Conservation (phyloP, 2,888 invertebrate species). For the Polymixis lichenea region DNA sequence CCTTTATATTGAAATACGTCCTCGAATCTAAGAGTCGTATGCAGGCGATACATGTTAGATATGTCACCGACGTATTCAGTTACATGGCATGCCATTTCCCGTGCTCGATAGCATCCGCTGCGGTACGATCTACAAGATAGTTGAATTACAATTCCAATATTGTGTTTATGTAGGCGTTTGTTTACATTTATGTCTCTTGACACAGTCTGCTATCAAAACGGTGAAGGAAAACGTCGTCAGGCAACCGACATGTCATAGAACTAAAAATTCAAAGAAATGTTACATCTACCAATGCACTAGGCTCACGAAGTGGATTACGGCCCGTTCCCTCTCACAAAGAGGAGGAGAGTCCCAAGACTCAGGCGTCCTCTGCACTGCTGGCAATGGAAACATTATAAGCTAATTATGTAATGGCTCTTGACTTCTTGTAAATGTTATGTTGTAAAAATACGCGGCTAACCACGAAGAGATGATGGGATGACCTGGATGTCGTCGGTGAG, state of each 20-base stretch:
- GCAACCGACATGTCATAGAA: no score
- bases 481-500: neutral
- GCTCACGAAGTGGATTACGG: no score
- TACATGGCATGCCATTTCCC: slow-evolving; percentile 64
- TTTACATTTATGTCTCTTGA: neutral
- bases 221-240: no score
- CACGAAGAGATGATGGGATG: neutral
- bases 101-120: slow-evolving; percentile 58
- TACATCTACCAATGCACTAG: no score
- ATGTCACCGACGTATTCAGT: slow-evolving; percentile 53
- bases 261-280: no score
- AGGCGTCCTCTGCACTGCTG: no score
- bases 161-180: slow-evolving; percentile 21
- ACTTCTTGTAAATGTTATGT: neutral
- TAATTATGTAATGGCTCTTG: no score
- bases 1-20: neutral
- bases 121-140: slow-evolving; percentile 46
- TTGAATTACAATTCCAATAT: slow-evolving; percentile 41
- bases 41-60: slow-evolving; percentile 43
- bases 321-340: no score
- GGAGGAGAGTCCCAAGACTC: no score
- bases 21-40: slow-evolving; percentile 9
- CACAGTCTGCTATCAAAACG: no score
- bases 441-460: neutral
- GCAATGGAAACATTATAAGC: no score